A percentile compares a stretch with the other conserved stretches of the same genome.
These are phyloP conservation scores for Blera fallax DNA, from an alignment of 2,888 invertebrate genomes.

Conservation along the genomic window DNA sequence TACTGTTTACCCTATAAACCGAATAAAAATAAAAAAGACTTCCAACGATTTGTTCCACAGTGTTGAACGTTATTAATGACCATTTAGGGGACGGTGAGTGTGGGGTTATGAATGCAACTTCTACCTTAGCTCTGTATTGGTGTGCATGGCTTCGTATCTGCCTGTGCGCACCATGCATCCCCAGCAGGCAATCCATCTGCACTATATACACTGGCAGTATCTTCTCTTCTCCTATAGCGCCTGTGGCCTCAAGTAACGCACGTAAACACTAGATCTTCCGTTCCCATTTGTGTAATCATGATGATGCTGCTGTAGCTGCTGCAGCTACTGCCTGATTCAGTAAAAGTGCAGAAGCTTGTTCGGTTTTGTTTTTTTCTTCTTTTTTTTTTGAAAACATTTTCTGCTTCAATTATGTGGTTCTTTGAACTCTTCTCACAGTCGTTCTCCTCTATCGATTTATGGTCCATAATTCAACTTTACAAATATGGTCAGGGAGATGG, in stretches of 20 bases:
- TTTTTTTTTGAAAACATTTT: slow-evolving; percentile 3
- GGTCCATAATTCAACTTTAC: slow-evolving; percentile 63
- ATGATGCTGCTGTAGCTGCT: slow-evolving; percentile 15
- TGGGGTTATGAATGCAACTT: background rate
- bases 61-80: slow-evolving; percentile 50
- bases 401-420: slow-evolving; percentile 66
- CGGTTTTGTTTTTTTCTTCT: too few species aligned
- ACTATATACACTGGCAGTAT: background rate
- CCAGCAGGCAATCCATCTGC: background rate
- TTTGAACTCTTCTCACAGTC: slow-evolving; percentile 54
- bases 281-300: slow-evolving; percentile 52
- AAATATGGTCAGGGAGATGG: slow-evolving; percentile 51
- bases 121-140: background rate
- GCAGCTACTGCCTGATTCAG: slow-evolving; percentile 4
- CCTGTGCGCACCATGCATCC: background rate
- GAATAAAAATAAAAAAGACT: background rate
- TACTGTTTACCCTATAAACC: background rate
- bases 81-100: slow-evolving; percentile 3
- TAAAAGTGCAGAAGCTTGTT: slow-evolving; percentile 61
- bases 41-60: slow-evolving; percentile 30
- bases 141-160: background rate
- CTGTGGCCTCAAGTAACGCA: slow-evolving; percentile 52
- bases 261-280: slow-evolving; percentile 61
- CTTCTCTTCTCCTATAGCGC: background rate
- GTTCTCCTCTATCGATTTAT: slow-evolving; percentile 54